Percentiles rank a stretch among this genome's conserved stretches.
Evolutionary conservation across 2,113 vertebrate species (phyloP).

Genomic region (Oxyura jamaicensis): DNA sequence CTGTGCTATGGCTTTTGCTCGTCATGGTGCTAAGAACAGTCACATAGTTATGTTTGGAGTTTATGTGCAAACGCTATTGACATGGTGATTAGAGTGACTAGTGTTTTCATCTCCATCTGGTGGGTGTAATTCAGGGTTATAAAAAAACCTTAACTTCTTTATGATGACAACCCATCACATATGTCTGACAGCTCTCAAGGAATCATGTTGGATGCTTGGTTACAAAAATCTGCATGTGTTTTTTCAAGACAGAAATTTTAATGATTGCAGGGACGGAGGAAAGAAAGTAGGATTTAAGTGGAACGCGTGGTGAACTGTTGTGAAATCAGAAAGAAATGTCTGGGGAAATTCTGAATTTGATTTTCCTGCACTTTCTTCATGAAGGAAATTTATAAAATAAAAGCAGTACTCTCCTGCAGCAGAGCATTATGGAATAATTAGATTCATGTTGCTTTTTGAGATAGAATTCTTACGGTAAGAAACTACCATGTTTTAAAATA

Average conservation of each 20-base stretch:
- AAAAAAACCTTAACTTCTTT: not conserved
- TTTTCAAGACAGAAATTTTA: not conserved
- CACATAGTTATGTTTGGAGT: not conserved
- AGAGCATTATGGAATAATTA: not conserved
- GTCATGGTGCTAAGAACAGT: not conserved
- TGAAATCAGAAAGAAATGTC: not conserved
- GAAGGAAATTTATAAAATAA: not conserved
- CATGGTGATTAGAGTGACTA: not conserved
- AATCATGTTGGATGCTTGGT: not conserved
- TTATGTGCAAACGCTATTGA: not conserved
- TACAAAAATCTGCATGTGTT: not conserved
- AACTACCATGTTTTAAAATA: not conserved
- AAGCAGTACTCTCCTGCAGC: not conserved
- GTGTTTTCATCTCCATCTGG: not conserved
- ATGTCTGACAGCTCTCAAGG: not conserved
- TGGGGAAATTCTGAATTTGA: not conserved
- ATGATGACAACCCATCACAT: not conserved
- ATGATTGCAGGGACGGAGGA: not conserved
- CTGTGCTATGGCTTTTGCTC: not conserved
- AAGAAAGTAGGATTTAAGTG: not conserved
- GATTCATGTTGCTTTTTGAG: not conserved
- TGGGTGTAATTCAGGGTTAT: not conserved
- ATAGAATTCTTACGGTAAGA: not conserved
- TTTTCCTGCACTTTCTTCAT: not conserved
- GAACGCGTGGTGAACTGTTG: not conserved